Evolutionary conservation across 2,888 invertebrate species (phyloP).

Genomic region (Agrochola macilenta): DNA sequence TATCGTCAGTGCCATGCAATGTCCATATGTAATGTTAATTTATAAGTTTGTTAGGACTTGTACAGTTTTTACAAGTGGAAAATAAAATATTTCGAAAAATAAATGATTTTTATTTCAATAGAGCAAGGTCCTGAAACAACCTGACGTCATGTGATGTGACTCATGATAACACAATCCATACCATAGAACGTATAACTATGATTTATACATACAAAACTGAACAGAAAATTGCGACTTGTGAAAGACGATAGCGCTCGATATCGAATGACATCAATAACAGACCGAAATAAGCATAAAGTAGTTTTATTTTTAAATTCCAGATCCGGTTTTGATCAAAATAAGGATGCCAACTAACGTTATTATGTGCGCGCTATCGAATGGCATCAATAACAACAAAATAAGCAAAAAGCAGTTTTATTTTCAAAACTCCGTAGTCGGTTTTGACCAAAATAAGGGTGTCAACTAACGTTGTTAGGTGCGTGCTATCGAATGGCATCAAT

Average conservation of each 20-base stretch:
- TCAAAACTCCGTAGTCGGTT: too few relatives aligned
- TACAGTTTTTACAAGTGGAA: conserved; percentile 91
- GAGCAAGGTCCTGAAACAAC: neutral
- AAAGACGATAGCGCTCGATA: neutral
- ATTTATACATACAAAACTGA: neutral
- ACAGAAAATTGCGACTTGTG: neutral
- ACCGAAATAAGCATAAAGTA: neutral
- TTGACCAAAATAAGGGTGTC: too few relatives aligned
- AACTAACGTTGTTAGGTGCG: neutral
- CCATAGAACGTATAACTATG: too few relatives aligned
- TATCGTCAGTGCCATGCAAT: conserved; percentile 88
- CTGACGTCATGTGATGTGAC: neutral
- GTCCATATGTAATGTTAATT: conserved; percentile 89
- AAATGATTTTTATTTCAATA: conserved; percentile 71
- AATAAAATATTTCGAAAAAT: conserved; percentile 90
- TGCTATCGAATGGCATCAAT: too few relatives aligned
- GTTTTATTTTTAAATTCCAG: too few relatives aligned
- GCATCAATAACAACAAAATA: too few relatives aligned
- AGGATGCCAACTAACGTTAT: too few relatives aligned
- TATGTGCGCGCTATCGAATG: neutral
- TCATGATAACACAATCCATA: neutral
- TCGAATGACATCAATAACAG: neutral
- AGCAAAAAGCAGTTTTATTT: too few relatives aligned
- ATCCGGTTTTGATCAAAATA: too few relatives aligned
- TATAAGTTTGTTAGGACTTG: conserved; percentile 91